Evolutionary conservation across 2,113 vertebrate genomes (phyloP), one percentile per base, ranked within the genome.

Genomic region (Microcebus griseorufus): DNA sequence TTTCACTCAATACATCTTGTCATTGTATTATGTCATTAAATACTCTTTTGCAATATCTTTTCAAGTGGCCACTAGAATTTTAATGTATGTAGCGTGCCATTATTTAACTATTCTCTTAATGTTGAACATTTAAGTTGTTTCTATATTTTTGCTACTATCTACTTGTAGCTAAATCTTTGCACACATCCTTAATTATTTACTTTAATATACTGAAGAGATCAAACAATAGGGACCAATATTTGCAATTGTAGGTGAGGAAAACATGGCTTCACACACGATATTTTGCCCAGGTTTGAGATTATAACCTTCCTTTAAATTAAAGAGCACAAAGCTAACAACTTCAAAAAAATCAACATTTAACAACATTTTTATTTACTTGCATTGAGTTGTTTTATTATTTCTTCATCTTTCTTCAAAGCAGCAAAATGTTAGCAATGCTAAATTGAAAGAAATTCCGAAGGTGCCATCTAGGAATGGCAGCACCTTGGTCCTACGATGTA

Each of bases 331-430:
- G 65, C 55, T 80, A 87, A 70, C 6, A 85, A 81, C 53, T 80
- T 48, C 23, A 55, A 39, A 81, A 70, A 70, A 90, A 34, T 64
- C 39, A 84, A 72, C 32, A 79, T 42, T 39, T 37, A 72, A 75
- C 2, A 88, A 34, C 14, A 93, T 96, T 92, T 88, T 62, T 87
- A 95, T 89, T 79, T 93, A 75, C 27, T 89, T 78, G 11, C 11
- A 58, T 9, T 78, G 60, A 80, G 29, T n/a, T 80, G 34, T 37
- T 55, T 95, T 37, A 58, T 11, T n/a, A 48, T 81, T 94, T 95
- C 34, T 96, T 90, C 29, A 81, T 32, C 69, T 98, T 95, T 64
- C 64, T 93, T 96, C 58, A 67, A 90, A 95, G 70, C 53, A 92
- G n/a, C 55, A 95, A 89, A 94, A 92, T 65, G 32, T 92, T 92